Percentiles rank a stretch among this genome's conserved stretches.
Conservation (phyloP, 1,140 invertebrate species). For the Pemphigus obesinymphae region DNA sequence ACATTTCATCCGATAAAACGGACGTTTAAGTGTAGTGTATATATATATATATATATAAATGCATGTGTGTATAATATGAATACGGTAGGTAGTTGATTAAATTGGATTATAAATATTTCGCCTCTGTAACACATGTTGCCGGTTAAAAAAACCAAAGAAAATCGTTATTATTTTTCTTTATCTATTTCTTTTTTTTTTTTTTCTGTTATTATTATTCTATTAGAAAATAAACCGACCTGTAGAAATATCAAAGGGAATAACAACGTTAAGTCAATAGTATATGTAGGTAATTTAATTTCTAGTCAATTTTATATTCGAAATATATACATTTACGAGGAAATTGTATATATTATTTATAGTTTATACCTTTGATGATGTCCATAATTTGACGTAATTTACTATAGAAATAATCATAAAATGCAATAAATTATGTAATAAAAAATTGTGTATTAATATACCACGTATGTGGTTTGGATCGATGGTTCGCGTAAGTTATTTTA, state of each 20-base stretch:
- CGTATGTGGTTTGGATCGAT: no score
- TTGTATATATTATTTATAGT: neutral
- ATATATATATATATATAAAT: no score
- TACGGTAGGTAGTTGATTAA: neutral
- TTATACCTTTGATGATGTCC: neutral
- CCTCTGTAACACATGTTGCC: neutral
- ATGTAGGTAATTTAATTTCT: neutral
- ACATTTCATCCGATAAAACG: neutral
- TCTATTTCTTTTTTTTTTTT: neutral
- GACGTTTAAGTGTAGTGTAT: no score
- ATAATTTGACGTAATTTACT: neutral
- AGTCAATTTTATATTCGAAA: neutral
- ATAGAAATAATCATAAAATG: neutral
- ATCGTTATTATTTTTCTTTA: neutral
- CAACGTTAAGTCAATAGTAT: neutral
- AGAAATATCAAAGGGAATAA: slow-evolving; percentile 11
- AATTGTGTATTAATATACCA: neutral
- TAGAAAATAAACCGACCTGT: neutral
- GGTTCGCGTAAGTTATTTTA: no score
- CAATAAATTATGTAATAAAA: neutral
- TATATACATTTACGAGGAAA: neutral
- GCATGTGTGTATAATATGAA: no score
- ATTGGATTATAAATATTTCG: neutral
- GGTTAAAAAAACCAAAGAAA: neutral
- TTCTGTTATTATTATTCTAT: neutral